A percentile compares a stretch with the other conserved stretches of the same genome.
Conservation (phyloP, 1,140 invertebrate genomes). For the Drosophila orena region DNA sequence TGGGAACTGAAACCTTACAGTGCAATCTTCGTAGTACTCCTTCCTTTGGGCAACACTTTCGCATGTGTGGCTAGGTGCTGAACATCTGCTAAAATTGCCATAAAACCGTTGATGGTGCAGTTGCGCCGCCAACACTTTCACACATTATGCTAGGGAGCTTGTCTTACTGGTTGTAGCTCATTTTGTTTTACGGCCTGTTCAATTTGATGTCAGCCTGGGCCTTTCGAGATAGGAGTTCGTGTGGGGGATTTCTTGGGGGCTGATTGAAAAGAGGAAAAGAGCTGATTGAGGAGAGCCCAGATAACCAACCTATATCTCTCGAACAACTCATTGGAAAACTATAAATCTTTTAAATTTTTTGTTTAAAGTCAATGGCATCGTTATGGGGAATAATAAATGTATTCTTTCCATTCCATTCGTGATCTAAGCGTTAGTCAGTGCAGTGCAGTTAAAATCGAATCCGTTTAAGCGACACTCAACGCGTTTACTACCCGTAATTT, state of each 20-base stretch:
- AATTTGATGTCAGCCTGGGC: conserved; percentile 40
- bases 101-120: conserved; percentile 38
- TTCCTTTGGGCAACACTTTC: conserved; percentile 33
- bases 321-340: background rate
- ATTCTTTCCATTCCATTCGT: background rate
- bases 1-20: conserved; percentile 42
- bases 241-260: conserved; percentile 6
- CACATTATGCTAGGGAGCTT: conserved; percentile 45
- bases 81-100: conserved; percentile 59
- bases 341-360: background rate
- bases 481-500: conserved; percentile 19
- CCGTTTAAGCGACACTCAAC: conserved; percentile 19
- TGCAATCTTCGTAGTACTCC: conserved; percentile 53
- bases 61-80: conserved; percentile 33
- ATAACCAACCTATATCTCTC: background rate
- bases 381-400: too few relatives aligned
- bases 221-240: conserved; percentile 11
- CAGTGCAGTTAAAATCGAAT: conserved; percentile 17
- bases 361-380: too few relatives aligned
- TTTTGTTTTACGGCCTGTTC: conserved; percentile 57
- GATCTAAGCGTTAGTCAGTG: conserved; percentile 10
- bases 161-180: conserved; percentile 38
- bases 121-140: conserved; percentile 56
- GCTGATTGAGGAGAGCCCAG: background rate
- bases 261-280: conserved; percentile 18